phyloP scores from a whole-genome alignment of 2,113 vertebrate genomes.

The Ammodytes dubius region DNA sequence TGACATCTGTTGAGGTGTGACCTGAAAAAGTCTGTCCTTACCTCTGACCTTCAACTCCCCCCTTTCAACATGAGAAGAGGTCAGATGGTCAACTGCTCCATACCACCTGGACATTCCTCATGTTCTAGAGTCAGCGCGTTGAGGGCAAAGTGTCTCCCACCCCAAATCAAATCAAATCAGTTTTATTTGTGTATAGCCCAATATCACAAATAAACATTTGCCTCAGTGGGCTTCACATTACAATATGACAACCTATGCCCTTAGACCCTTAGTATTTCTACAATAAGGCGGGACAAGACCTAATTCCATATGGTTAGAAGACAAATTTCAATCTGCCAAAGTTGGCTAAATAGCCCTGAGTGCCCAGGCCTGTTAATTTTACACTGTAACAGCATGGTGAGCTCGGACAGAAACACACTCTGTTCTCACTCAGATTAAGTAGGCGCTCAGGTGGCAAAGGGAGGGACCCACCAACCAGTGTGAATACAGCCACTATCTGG shows the following conservation, averaged over 20 bases:
- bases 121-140: too few relatives aligned
- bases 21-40: slow-evolving; percentile 18
- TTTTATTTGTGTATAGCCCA: too few relatives aligned
- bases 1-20: slow-evolving; percentile 61
- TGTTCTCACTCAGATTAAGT: slow-evolving; percentile 25
- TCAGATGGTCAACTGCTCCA: slow-evolving; percentile 13
- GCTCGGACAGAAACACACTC: slow-evolving; percentile 2
- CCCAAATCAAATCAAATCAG: too few relatives aligned
- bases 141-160: too few relatives aligned
- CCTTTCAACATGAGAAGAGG: neutral
- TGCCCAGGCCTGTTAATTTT: slow-evolving; percentile 24
- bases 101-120: neutral
- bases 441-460: neutral
- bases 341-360: too few relatives aligned
- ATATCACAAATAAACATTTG: too few relatives aligned
- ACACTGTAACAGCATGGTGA: slow-evolving; percentile 23
- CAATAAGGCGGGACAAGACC: too few relatives aligned
- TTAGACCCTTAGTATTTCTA: too few relatives aligned
- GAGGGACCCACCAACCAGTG: slow-evolving; percentile 2
- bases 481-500: slow-evolving; percentile 40
- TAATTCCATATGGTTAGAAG: too few relatives aligned
- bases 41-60: slow-evolving; percentile 12
- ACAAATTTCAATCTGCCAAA: too few relatives aligned
- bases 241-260: too few relatives aligned
- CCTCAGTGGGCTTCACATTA: too few relatives aligned